phyloP scores from a whole-genome alignment of 2,888 invertebrate genomes.

The Cheilosia impressa region DNA sequence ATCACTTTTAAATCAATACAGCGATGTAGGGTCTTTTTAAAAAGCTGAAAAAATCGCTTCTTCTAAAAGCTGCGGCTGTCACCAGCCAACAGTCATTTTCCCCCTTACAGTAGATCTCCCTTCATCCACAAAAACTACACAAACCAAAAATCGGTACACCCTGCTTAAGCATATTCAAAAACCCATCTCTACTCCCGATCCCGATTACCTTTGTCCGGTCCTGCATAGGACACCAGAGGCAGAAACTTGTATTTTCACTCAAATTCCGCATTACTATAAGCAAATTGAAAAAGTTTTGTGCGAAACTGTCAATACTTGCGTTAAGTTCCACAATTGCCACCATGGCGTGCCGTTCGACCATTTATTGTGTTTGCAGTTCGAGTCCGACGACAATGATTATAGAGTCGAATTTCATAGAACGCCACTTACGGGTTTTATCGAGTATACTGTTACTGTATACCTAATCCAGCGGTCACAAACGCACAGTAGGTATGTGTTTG shows the following conservation, averaged over 20 bases:
- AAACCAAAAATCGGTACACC: too few species aligned
- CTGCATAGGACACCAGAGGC: background rate
- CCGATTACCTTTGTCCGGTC: too few species aligned
- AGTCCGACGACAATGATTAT: conserved; percentile 47
- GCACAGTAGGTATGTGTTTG: conserved; percentile 13
- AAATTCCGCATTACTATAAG: conserved; percentile 76
- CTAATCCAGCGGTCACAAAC: conserved; percentile 18
- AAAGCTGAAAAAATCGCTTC: too few species aligned
- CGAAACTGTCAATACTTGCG: conserved; percentile 67
- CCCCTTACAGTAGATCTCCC: too few species aligned
- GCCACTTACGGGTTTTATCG: conserved; percentile 57
- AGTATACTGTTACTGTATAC: background rate
- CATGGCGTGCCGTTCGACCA: conserved; percentile 65
- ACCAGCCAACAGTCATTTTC: too few species aligned
- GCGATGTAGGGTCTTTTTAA: too few species aligned
- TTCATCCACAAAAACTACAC: too few species aligned
- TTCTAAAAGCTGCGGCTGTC: too few species aligned
- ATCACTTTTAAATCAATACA: too few species aligned
- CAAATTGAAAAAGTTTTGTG: conserved; percentile 80
- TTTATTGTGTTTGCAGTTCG: conserved; percentile 63
- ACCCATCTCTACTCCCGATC: too few species aligned
- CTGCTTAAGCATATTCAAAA: background rate
- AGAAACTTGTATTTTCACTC: conserved; percentile 2
- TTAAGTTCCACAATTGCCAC: conserved; percentile 12
- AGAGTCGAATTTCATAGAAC: conserved; percentile 45